Evolutionary conservation across 2,113 vertebrate species (phyloP), one percentile per base, ranked within the genome.

Genomic region (Pollachius pollachius): DNA sequence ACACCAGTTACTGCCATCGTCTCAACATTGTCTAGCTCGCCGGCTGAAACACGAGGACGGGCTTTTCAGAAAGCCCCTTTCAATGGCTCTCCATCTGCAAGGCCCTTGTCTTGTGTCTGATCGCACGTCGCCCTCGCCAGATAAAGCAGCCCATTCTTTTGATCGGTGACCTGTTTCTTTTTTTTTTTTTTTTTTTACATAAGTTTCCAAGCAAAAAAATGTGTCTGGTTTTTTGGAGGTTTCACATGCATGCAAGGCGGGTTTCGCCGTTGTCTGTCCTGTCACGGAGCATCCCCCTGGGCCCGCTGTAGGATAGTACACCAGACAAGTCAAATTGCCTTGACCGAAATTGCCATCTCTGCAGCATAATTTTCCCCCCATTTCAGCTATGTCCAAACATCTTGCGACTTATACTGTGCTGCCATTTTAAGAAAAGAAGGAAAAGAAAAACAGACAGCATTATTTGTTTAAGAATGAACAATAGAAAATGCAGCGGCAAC

Each of bases 71-170:
- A 74, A 69, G 66, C 73, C 34, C 81, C 79, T 83, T 88, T 91
- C 85, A 91, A 54, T 76, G 85, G 81, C 84, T 84, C 82, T 64
- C 83, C 81, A 87, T 90, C 87, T 87, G 84, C 83, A 78, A 83
- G 84, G 70, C 82, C 77, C 86, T 89, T 81, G 88, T 90, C 87
- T 88, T 79, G 84, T 84, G 87, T 88, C 84, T 77, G 79, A 85
- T 87, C 76, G 75, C 85, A 75, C 79, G 75, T 86, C 87, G 81
- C 79, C 1, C 82, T 78, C 64, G 67, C 82, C 73, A 74, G 79
- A 91, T 89, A 89, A 89, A 90, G 90, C 85, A 75, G 78, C 85
- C 87, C 82, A 79, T 90, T 91, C 87, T 89, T 89, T 84, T 87
- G 80, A 90, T 84, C 82, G 85, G 76, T 89, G 89, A 92, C 89